Evolutionary conservation across 2,888 invertebrate genomes (phyloP).

Genomic region (Agrochola litura): DNA sequence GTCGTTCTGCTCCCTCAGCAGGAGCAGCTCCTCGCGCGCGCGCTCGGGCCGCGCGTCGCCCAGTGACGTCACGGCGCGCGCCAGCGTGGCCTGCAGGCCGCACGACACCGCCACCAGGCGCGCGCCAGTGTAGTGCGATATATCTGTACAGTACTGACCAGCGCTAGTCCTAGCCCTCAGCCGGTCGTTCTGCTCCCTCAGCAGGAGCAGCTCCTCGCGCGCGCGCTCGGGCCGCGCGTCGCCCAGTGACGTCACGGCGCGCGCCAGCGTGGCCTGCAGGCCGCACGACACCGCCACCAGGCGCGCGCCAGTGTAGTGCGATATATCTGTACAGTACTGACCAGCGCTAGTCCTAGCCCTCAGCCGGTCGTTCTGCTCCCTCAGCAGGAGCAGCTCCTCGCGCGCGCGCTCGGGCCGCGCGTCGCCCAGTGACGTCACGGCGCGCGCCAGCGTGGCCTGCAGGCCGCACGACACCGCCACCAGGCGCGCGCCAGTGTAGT

Average conservation of each 20-base stretch:
- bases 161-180: constrained; percentile 53
- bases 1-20: constrained; percentile 72
- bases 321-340: not conserved
- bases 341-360: constrained; percentile 39
- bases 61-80: constrained; percentile 63
- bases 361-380: constrained; percentile 73
- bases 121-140: not conserved
- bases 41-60: constrained; percentile 58
- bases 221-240: constrained; percentile 49
- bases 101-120: constrained; percentile 60
- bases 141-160: not conserved
- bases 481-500: not conserved
- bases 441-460: constrained; percentile 70
- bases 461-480: constrained; percentile 72
- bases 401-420: constrained; percentile 21
- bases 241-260: constrained; percentile 59
- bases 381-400: constrained; percentile 56
- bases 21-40: constrained; percentile 48
- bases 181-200: constrained; percentile 72
- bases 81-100: constrained; percentile 73
- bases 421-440: constrained; percentile 62
- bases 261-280: constrained; percentile 71
- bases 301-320: not conserved
- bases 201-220: constrained; percentile 54
- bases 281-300: constrained; percentile 69